Evolutionary conservation across 2,888 invertebrate species (phyloP).

Genomic region (Dicyrtomina minuta): DNA sequence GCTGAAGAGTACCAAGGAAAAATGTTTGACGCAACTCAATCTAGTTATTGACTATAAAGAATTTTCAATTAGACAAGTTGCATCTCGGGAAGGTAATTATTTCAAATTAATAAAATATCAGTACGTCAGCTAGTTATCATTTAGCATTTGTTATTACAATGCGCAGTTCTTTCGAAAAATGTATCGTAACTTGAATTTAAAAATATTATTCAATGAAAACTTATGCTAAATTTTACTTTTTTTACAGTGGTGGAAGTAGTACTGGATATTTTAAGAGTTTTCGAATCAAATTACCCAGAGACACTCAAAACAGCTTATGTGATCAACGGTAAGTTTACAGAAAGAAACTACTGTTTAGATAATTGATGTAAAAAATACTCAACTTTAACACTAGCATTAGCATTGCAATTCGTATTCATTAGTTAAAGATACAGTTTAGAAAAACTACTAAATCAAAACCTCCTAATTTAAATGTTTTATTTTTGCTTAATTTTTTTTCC

Average conservation of each 20-base stretch:
- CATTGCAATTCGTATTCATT: too few species aligned
- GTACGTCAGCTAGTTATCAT: background rate
- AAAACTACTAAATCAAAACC: too few species aligned
- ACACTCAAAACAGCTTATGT: background rate
- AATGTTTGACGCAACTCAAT: constrained; percentile 12
- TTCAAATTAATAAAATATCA: too few species aligned
- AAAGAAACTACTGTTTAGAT: too few species aligned
- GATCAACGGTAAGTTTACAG: too few species aligned
- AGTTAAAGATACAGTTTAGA: too few species aligned
- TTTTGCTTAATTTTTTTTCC: too few species aligned
- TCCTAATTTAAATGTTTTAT: background rate
- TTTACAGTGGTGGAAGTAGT: background rate
- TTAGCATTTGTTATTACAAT: too few species aligned
- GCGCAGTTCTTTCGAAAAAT: background rate
- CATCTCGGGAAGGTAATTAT: constrained; percentile 14
- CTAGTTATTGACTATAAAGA: constrained; percentile 17
- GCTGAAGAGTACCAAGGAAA: constrained; percentile 7
- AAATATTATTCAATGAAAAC: background rate
- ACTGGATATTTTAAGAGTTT: background rate
- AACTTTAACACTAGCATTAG: too few species aligned
- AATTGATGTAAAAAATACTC: too few species aligned
- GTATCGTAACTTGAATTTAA: background rate
- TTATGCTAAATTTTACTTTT: background rate
- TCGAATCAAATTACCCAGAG: constrained; percentile 22
- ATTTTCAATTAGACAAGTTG: constrained; percentile 6